Evolutionary conservation across 2,888 invertebrate species (phyloP), one percentile per base, ranked within the genome.

Genomic region (Lithosia quadra): DNA sequence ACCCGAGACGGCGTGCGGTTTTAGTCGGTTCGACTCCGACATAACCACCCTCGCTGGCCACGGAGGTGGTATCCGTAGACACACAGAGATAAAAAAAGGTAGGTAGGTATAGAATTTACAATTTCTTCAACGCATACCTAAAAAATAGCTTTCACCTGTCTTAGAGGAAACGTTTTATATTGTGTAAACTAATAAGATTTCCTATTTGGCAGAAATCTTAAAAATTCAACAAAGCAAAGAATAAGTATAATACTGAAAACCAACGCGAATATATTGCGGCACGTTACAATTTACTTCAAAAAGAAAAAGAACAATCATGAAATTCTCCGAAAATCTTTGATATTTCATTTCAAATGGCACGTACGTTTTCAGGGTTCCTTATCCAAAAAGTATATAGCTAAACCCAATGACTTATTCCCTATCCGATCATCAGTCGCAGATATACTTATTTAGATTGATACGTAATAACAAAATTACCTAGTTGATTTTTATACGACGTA

Each of bases 221-320:
- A 61, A 70, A 74, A 68, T 10, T 60, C 43, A 28, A n/a, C 5
- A 34, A 33, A 43, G 13, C 21, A 56, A 65, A 70, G 60, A 66
- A 65, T 24, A 67, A 66, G 9, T 13, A 64, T 2, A 59, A 53
- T 28, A 13, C 39, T 1, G 15, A 58, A 62, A 22, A 15, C 13
- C 57, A 55, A 56, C 57, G 56, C 60, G 71, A 63, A 67, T 57
- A 61, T 66, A 57, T 65, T 61, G 69, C 55, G 63, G 21, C 67
- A 67, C 68, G 61, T 80, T 71, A 72, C 36, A 57, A 63, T 65
- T 49, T 72, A 56, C 61, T 60, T 78, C 67, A 71, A 78, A 75
- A 56, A 36, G 56, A 56, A 53, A 67, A 53, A 34, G 34, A 63
- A 60, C 55, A 21, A 69, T 22, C 18, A 18, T 11, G 22, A 63